These are phyloP conservation scores for Heliocidaris tuberculata DNA, from an alignment of 35 echinoderm and acorn worm species.

Conservation along the genomic window DNA sequence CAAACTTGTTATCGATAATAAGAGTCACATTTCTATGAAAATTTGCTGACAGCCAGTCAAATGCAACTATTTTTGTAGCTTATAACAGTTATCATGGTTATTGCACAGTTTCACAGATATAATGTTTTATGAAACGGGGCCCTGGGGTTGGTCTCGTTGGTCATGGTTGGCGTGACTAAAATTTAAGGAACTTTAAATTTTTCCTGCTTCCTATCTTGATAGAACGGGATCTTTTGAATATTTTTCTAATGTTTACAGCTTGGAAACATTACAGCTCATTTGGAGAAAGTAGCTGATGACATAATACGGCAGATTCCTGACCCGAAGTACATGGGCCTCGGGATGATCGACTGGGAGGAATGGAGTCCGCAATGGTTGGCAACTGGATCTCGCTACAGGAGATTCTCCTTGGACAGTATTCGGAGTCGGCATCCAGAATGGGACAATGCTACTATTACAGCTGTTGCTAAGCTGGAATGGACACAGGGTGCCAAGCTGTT, in stretches of 20 bases:
- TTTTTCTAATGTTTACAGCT: constrained; percentile 40
- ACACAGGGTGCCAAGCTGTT: constrained; percentile 68
- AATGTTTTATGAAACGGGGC: no score
- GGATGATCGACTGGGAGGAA: constrained; percentile 82
- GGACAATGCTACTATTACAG: constrained; percentile 51
- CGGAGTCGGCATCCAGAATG: constrained; percentile 50
- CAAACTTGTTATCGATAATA: no score
- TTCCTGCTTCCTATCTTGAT: no score
- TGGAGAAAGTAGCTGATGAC: constrained; percentile 72
- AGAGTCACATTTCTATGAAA: no score
- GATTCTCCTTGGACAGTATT: constrained; percentile 46
- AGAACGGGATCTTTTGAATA: no score
- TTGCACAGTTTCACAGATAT: no score
- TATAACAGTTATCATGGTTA: no score
- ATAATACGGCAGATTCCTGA: constrained; percentile 61
- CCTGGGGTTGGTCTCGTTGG: no score
- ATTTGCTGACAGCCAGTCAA: no score
- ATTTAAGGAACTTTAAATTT: no score
- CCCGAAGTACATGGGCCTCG: constrained; percentile 60
- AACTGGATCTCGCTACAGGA: not conserved
- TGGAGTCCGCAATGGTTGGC: constrained; percentile 63
- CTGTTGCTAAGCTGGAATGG: constrained; percentile 68
- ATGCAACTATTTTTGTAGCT: no score
- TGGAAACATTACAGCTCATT: constrained; percentile 64
- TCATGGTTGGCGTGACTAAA: no score